Percentiles rank a stretch among this genome's conserved stretches.
Evolutionary conservation across 2,888 invertebrate genomes (phyloP).

Genomic region (Rhamnusium bicolor): DNA sequence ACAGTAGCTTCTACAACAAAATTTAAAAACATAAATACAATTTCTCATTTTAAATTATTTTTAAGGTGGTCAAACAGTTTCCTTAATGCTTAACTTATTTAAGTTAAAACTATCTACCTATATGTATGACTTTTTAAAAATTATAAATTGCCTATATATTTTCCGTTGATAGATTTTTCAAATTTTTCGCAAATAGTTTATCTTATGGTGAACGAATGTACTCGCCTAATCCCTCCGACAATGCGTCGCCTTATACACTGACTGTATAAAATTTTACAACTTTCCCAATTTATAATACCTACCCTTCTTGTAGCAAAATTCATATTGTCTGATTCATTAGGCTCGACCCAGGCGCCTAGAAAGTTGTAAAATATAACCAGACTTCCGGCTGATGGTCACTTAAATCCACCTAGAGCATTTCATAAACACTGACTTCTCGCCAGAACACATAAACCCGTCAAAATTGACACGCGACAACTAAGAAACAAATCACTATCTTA

Average conservation of each 20-base stretch:
- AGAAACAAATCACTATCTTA: background rate
- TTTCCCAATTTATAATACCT: background rate
- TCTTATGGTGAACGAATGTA: too few relatives aligned
- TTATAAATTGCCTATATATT: too few relatives aligned
- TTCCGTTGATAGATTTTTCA: too few relatives aligned
- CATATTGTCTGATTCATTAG: too few relatives aligned
- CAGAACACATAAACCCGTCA: slow-evolving; percentile 4
- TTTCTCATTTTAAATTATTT: too few relatives aligned
- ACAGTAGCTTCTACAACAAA: too few relatives aligned
- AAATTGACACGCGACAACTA: slow-evolving; percentile 4
- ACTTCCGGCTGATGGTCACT: slow-evolving; percentile 10
- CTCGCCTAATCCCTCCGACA: background rate
- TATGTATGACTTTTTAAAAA: too few relatives aligned
- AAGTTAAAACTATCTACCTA: too few relatives aligned
- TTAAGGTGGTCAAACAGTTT: too few relatives aligned
- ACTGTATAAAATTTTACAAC: background rate
- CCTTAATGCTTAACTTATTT: too few relatives aligned
- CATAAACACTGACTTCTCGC: background rate
- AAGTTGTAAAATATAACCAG: slow-evolving; percentile 43
- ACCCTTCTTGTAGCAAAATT: background rate
- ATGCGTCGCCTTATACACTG: background rate
- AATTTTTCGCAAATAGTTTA: too few relatives aligned
- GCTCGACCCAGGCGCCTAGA: slow-evolving; percentile 37
- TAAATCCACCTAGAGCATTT: background rate
- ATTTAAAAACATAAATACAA: too few relatives aligned